Evolutionary conservation across 2,113 vertebrate species (phyloP), one percentile per base, ranked within the genome.

Genomic region (Suncus etruscus): DNA sequence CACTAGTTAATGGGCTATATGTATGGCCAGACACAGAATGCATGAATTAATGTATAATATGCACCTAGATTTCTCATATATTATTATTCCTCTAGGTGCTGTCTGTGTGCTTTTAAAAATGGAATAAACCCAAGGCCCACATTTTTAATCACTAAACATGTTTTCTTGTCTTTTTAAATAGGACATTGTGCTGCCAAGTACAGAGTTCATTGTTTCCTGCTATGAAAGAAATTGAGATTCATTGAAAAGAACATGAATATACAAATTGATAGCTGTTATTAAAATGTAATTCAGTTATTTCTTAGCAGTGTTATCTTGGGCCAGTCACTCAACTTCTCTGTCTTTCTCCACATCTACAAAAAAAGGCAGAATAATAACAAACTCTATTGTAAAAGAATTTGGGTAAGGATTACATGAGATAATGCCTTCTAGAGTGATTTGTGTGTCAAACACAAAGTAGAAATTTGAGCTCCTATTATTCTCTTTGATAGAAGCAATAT

Each of bases 261-360:
- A 58, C 74, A 88, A 76, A 39, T 47, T 29, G 39, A 90, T 63
- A 47, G 15, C 4, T 32, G 39, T 16, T 48, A 22, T 90, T 87
- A 75, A 87, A 76, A 45, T 25, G 47, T 7, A 54, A 76, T 80
- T 83, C 25, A 24, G 48, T 87, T 74, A 72, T n/a, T 8, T 31
- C 39, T n/a, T 74, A 74, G 66, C 48, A 74, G 39, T 73, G 83
- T 48, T 77, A 39, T 82, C 82, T 39, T 89, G 82, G 82, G 61
- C 54, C 48, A 88, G 80, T 94, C 82, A 82, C 29, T 86, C 72
- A 76, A 83, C 88, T 63, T 48, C 45, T 77, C 50, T 58, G 73
- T 61, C 61, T 90, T 54, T 69, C 24, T 75, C 50, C 54, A 50
- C 5, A 39, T 16, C 63, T 48, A 27, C 22, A 68, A 81, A 80